A percentile compares a stretch with the other conserved stretches of the same genome.
Conservation (phyloP, 2,113 vertebrate genomes). For the Phoxinus phoxinus region DNA sequence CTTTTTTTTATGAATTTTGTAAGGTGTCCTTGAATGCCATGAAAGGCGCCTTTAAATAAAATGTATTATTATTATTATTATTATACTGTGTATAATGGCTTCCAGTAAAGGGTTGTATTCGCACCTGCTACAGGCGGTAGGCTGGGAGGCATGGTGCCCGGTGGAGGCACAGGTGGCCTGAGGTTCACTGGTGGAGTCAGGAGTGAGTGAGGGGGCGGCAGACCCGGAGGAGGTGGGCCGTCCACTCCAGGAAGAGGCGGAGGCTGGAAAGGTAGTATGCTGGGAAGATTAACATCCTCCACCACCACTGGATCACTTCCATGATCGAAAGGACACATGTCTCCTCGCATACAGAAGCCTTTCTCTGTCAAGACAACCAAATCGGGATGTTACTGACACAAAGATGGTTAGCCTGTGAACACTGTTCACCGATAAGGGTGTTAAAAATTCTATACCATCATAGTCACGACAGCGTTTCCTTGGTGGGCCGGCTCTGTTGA, state of each 20-base stretch:
- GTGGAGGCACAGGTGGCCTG: constrained; percentile 90
- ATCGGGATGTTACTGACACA: background rate
- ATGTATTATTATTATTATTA: no score
- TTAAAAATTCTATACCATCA: constrained; percentile 80
- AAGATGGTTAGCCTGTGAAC: background rate
- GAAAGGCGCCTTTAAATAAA: no score
- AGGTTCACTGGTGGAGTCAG: constrained; percentile 93
- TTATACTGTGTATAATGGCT: background rate
- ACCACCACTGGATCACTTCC: constrained; percentile 97
- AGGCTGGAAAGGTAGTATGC: constrained; percentile 92
- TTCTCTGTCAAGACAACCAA: constrained; percentile 82
- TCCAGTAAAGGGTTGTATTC: background rate
- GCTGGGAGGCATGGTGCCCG: constrained; percentile 89
- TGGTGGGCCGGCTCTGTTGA: constrained; percentile 83
- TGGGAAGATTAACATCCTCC: constrained; percentile 96
- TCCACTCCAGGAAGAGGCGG: constrained; percentile 91
- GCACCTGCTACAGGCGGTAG: constrained; percentile 93
- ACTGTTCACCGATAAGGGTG: background rate
- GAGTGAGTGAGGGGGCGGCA: constrained; percentile 88
- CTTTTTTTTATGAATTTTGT: no score
- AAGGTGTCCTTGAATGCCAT: no score
- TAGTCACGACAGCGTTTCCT: constrained; percentile 97
- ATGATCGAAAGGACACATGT: constrained; percentile 97
- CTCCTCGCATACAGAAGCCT: constrained; percentile 97
- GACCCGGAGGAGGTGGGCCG: constrained; percentile 87